phyloP scores from a whole-genome alignment of 2,113 vertebrate genomes.

The Phrynosoma platyrhinos region DNA sequence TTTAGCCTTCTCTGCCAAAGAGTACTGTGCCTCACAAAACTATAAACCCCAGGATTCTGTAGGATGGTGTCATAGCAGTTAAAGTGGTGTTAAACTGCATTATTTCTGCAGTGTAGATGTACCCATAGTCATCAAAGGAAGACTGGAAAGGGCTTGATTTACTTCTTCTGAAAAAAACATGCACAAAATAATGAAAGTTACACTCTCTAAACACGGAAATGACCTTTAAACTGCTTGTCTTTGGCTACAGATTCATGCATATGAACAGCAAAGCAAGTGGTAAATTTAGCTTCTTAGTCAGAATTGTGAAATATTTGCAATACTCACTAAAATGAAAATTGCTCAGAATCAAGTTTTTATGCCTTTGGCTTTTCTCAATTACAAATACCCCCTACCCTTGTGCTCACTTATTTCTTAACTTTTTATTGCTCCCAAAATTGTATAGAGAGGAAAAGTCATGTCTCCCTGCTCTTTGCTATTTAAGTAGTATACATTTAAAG shows the following conservation, averaged over 20 bases:
- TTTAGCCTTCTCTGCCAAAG: too few relatives aligned
- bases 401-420: not conserved
- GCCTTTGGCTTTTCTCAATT: not conserved
- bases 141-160: not conserved
- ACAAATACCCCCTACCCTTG: not conserved
- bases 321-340: not conserved
- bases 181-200: not conserved
- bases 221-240: not conserved
- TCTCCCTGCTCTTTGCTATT: not conserved
- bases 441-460: not conserved
- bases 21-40: too few relatives aligned
- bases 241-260: not conserved
- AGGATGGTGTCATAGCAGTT: too few relatives aligned
- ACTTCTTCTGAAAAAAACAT: conserved; percentile 45
- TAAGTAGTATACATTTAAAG: not conserved
- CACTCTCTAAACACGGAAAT: not conserved
- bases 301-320: not conserved
- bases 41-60: too few relatives aligned
- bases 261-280: not conserved
- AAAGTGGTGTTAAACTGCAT: too few relatives aligned
- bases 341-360: not conserved
- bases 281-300: not conserved
- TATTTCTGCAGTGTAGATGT: too few relatives aligned
- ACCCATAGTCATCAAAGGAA: conserved; percentile 13
- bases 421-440: not conserved